Base-by-base conservation (phyloP, 2,888 invertebrate species). In the Axea sp. region DNA sequence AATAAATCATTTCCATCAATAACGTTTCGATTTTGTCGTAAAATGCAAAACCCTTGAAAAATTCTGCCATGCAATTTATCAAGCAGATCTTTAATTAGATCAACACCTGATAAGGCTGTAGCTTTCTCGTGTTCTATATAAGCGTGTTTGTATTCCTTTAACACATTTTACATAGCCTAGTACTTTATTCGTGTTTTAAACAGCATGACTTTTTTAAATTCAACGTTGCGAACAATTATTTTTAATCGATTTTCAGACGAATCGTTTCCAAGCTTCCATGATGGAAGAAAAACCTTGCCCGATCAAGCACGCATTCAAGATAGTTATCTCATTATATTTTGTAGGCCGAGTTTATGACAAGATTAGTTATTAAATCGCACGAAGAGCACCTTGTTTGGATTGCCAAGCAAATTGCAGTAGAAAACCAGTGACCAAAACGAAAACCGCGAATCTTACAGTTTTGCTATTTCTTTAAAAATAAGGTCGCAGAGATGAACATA, bases 321-420 rank as follows among this genome's bases (percentile, higher is more conserved):
- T 60, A 47, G 45, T 47, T 45, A 69, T 62, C 53, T 69, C 31
- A 9, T 39, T 51, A 12, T 12, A 39, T 8, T 69, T 60, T 62
- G 69, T 60, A 62, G 69, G 69, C 39, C 53, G 55, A 35, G 47
- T 39, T 69, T 69, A 69, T 47, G 60, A 60, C 60, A 24, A 22
- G 69, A 60, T 69, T 60, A 53, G 59, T 69, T 69, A 60, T 69
- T 60, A 57, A 57, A 51, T 68, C 51, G 51, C 35, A 37, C 41
- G 49, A 30, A 49, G 49, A 39, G 39, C 17, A 26, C 30, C 39
- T 31, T 59, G 68, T 59, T 35, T 43, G 19, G 51, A 26, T 6
- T 15, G 9, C 7, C 17, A 17, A 37, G 30, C 28, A 51, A 68
- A 68, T 59, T 51, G 24, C 28, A 5, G 43, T 33, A 7, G 68